Evolutionary conservation across 2,888 invertebrate genomes (phyloP).

Genomic region (Lathronympha strigana): DNA sequence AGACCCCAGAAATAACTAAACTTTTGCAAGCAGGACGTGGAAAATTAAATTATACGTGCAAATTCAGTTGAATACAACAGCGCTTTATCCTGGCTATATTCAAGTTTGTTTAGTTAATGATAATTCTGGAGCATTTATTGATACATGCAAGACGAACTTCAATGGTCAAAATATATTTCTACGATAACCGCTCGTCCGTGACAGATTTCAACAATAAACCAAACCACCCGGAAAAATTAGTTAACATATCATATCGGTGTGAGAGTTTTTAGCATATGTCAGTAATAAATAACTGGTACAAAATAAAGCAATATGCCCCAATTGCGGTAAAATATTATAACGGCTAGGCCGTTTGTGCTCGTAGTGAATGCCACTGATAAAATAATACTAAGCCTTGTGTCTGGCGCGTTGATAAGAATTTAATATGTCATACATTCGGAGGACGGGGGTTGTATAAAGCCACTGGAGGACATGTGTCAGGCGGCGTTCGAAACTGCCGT

Average conservation of each 20-base stretch:
- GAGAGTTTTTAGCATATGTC: constrained; percentile 48
- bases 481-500: constrained; percentile 53
- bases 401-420: constrained; percentile 50
- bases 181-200: background rate
- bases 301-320: constrained; percentile 2
- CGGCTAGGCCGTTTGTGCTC: constrained; percentile 48
- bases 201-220: background rate
- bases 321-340: constrained; percentile 45
- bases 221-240: background rate
- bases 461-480: constrained; percentile 71
- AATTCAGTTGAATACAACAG: constrained; percentile 3
- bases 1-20: constrained; percentile 46
- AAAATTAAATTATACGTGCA: constrained; percentile 43
- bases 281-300: constrained; percentile 43
- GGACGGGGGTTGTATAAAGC: constrained; percentile 63
- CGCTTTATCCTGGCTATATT: constrained; percentile 6
- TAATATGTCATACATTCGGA: constrained; percentile 55
- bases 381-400: constrained; percentile 41
- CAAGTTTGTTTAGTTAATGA: constrained; percentile 5
- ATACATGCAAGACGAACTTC: background rate
- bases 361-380: constrained; percentile 49
- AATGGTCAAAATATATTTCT: background rate
- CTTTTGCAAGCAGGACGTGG: constrained; percentile 47
- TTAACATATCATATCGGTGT: background rate
- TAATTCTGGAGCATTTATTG: background rate